These are phyloP conservation scores for Chelon auratus DNA, from an alignment of 2,797 vertebrate species.

Conservation along the genomic window DNA sequence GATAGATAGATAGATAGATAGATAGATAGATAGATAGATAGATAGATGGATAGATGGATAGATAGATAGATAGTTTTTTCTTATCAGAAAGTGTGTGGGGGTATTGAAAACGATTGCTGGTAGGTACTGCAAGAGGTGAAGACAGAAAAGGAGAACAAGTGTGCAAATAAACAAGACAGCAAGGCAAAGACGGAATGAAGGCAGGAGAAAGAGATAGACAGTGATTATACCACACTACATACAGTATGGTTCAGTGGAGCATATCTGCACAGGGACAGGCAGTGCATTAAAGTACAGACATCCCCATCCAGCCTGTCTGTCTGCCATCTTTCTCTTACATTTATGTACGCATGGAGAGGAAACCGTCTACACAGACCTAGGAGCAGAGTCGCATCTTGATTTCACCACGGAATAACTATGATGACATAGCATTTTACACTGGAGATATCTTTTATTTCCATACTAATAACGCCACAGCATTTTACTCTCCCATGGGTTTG, in stretches of 20 bases:
- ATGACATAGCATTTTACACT: conserved; percentile 40
- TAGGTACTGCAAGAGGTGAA: conserved; percentile 54
- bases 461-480: neutral
- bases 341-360: conserved; percentile 52
- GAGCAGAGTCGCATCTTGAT: conserved; percentile 34
- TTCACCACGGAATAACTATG: conserved; percentile 43
- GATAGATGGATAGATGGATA: conserved; percentile 4
- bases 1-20: neutral
- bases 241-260: conserved; percentile 82
- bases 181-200: conserved; percentile 71
- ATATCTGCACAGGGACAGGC: conserved; percentile 76
- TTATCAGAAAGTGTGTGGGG: conserved; percentile 16
- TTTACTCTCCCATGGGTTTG: neutral
- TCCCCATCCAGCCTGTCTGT: conserved; percentile 67
- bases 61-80: neutral
- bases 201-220: conserved; percentile 71
- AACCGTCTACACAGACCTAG: conserved; percentile 52
- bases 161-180: conserved; percentile 74
- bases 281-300: conserved; percentile 76
- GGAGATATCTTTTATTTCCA: conserved; percentile 8
- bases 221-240: conserved; percentile 78
- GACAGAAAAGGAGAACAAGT: conserved; percentile 59
- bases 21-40: neutral
- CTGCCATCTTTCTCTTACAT: conserved; percentile 61
- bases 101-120: conserved; percentile 45